Base-by-base conservation (phyloP, 2,888 invertebrate species). In the Ophioninae sp. region DNA sequence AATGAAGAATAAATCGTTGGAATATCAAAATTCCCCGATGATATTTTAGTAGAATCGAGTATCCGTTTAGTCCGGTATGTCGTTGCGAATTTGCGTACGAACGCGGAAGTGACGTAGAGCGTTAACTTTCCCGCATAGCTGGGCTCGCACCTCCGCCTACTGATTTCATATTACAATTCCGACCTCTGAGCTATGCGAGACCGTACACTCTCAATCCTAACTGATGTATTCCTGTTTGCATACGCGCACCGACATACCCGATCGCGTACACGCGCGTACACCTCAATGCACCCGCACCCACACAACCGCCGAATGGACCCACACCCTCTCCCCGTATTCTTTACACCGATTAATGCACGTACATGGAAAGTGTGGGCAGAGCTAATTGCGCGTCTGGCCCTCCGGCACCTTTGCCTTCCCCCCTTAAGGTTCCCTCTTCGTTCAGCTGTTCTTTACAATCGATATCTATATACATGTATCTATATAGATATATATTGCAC, bases 321-420 rank as follows among this genome's bases (percentile, higher is more conserved):
- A 59, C 37, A 44, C 56, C 41, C 17, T 44, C 17, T 44, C 58
- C 58, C 20, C 3, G 44, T 6, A 80, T 73, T 79, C 61, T 75
- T 84, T 84, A 22, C 56, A 22, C 30, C 67, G 75, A 17, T 72
- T 71, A 75, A 73, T 77, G 75, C 75, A 79, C 81, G 75, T 75
- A 58, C 64, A 79, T 81, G 65, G 84, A 81, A 81, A 84, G 86
- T 85, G 87, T 87, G 86, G 87, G 87, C 87, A 84, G 87, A 86
- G 86, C 86, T 87, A 87, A 87, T 87, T 87, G 86, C 86, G 86
- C 86, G 85, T 85, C 85, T 85, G 85, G 85, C 86, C 87, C 85
- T 85, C 86, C 74, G 83, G 84, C 86, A 82, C 81, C 80, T 82
- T 79, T 69, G 23, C 75, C 56, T 23, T 65, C n/a, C 58, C 61